Evolutionary conservation across 2,113 vertebrate species (phyloP).

Genomic region (Poeciliopsis prolifica): DNA sequence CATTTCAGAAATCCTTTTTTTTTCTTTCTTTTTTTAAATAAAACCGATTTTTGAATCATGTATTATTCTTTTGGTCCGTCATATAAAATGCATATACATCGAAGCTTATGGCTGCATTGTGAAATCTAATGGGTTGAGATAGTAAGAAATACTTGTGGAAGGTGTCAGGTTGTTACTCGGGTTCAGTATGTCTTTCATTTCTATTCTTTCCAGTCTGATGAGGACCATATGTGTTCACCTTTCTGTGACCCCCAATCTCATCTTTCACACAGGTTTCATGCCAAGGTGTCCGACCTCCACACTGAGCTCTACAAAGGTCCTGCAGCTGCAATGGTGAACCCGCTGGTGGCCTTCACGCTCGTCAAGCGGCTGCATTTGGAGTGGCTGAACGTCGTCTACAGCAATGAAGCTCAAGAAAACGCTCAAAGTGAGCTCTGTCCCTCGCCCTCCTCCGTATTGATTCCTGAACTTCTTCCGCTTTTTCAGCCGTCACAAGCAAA

Average conservation of each 20-base stretch:
- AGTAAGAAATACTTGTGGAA: too few relatives aligned
- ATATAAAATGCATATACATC: not conserved
- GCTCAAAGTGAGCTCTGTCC: slow-evolving; percentile 76
- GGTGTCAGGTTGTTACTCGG: too few relatives aligned
- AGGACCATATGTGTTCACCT: not conserved
- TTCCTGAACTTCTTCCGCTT: slow-evolving; percentile 8
- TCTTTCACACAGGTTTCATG: slow-evolving; percentile 84
- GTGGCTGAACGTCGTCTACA: slow-evolving; percentile 89
- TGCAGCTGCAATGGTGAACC: slow-evolving; percentile 81
- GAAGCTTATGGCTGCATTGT: not conserved
- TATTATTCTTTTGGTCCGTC: not conserved
- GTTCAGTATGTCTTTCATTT: not conserved
- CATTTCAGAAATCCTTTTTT: too few relatives aligned
- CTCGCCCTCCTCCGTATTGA: slow-evolving; percentile 25
- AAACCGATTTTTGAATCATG: not conserved
- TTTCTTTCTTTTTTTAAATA: too few relatives aligned
- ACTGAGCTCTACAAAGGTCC: slow-evolving; percentile 68
- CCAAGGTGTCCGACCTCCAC: slow-evolving; percentile 86
- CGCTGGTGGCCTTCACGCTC: slow-evolving; percentile 88
- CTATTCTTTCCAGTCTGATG: not conserved
- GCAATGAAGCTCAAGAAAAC: slow-evolving; percentile 83
- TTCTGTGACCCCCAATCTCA: not conserved
- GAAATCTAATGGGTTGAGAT: too few relatives aligned
- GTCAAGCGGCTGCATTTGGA: slow-evolving; percentile 92
- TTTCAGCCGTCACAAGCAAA: slow-evolving; percentile 39